Evolutionary conservation across 2,797 vertebrate species (phyloP), one percentile per base, ranked within the genome.

Genomic region (Coccyzus lansbergi): DNA sequence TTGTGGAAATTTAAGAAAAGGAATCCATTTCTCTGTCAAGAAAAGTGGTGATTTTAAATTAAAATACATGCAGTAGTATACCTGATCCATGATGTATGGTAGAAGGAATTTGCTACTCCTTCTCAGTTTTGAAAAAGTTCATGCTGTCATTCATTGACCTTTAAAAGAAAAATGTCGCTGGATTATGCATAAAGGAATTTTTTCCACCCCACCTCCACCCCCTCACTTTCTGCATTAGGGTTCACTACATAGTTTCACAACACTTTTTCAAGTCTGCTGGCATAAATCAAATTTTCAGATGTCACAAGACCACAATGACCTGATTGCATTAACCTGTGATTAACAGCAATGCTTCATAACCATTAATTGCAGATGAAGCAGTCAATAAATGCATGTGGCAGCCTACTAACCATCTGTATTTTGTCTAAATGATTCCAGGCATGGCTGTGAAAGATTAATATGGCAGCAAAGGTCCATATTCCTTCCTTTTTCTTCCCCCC

Each of bases 111-210:
- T 97, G 96, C 97, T 97, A 86, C 87, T 95, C 15, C 83, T 97
- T 97, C 95, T 96, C 88, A 91, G 87, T 95, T 97, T 90, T 92
- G 81, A 94, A 95, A 44, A 97, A 96, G 97, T 97, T 97, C 96
- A 96, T 84, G 91, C 94, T 98, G 96, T 96, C 97, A 97, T 96
- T 97, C 95, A 97, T 91, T 97, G 96, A 98, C 97, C 97, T 98
- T 98, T 97, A 97, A 86, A 97, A 97, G 95, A 97, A 97, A 97
- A 98, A 97, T 94, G 86, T 91, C 89, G n/a, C 89, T 93, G 92
- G 49, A 40, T 96, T 97, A 96, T 91, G 62, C 77, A 69, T 97
- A 97, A 97, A 98, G 95, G 48, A 46, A 88, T 87, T 92, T 87
- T 6, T 64, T 85, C 69, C 31, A 13, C 28, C 76, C 55, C 94